phyloP scores from a whole-genome alignment of 2,113 vertebrate genomes.

The Hippocampus mohnikei region DNA sequence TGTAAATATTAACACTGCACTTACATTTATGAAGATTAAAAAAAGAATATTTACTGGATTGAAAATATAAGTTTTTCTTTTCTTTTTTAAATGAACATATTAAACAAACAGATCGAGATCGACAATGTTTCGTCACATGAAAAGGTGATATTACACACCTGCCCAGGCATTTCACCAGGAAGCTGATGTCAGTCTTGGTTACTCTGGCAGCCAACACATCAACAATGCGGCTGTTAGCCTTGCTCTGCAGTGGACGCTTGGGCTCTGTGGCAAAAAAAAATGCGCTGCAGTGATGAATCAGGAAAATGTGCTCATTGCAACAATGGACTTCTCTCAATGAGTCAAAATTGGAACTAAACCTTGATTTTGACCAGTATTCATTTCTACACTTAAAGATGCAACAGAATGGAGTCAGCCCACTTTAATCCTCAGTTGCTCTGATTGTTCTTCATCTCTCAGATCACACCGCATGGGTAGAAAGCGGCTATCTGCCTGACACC shows the following conservation, averaged over 20 bases:
- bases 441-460: neutral
- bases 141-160: slow-evolving; percentile 69
- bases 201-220: slow-evolving; percentile 63
- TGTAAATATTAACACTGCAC: no score
- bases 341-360: neutral
- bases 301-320: neutral
- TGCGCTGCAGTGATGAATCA: neutral
- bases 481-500: neutral
- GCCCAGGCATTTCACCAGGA: slow-evolving; percentile 85
- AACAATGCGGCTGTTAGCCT: slow-evolving; percentile 72
- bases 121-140: neutral
- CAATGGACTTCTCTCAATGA: neutral
- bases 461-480: neutral
- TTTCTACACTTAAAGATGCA: neutral
- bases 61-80: no score
- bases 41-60: no score
- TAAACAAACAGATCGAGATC: neutral
- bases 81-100: no score
- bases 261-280: slow-evolving; percentile 70
- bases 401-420: neutral
- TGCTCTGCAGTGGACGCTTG: slow-evolving; percentile 68
- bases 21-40: no score
- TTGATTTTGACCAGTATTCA: neutral
- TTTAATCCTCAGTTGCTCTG: neutral
- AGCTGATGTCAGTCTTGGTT: slow-evolving; percentile 79